These are phyloP conservation scores for Seriola quinqueradiata DNA, from an alignment of 2,113 vertebrate species.

Conservation along the genomic window DNA sequence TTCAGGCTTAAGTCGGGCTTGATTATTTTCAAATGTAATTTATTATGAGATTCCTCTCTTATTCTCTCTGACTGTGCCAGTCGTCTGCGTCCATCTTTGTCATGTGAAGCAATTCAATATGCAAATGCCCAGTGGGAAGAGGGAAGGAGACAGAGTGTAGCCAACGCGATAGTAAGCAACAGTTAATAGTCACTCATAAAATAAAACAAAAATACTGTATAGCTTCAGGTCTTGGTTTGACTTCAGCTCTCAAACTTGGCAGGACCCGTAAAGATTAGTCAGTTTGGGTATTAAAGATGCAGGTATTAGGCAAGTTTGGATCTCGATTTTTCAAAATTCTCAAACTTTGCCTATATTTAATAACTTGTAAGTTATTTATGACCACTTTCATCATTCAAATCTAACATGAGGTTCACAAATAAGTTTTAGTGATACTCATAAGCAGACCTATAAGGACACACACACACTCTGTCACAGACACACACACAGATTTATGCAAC, in stretches of 20 bases:
- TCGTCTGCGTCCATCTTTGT: constrained; percentile 31
- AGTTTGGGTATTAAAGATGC: background rate
- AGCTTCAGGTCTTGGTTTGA: background rate
- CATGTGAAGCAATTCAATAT: constrained; percentile 38
- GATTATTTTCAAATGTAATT: constrained; percentile 29
- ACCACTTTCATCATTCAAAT: background rate
- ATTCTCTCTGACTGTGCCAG: constrained; percentile 22
- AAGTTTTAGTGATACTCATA: background rate
- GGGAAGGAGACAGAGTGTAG: constrained; percentile 6
- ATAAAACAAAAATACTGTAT: constrained; percentile 23
- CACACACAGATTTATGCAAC: constrained; percentile 40
- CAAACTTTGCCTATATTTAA: background rate
- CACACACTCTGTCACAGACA: background rate
- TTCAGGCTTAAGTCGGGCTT: constrained; percentile 25
- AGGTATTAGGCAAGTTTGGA: background rate
- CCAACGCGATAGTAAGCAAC: background rate
- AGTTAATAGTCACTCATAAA: constrained; percentile 18
- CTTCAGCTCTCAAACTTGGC: background rate
- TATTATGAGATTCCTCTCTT: constrained; percentile 13
- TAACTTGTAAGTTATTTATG: background rate
- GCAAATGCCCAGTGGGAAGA: constrained; percentile 16
- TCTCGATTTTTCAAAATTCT: background rate
- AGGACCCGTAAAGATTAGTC: background rate
- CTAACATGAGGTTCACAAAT: constrained; percentile 2
- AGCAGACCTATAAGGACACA: background rate